Evolutionary conservation across 2,888 invertebrate species (phyloP), one percentile per base, ranked within the genome.

Genomic region (Abrostola triplasia): DNA sequence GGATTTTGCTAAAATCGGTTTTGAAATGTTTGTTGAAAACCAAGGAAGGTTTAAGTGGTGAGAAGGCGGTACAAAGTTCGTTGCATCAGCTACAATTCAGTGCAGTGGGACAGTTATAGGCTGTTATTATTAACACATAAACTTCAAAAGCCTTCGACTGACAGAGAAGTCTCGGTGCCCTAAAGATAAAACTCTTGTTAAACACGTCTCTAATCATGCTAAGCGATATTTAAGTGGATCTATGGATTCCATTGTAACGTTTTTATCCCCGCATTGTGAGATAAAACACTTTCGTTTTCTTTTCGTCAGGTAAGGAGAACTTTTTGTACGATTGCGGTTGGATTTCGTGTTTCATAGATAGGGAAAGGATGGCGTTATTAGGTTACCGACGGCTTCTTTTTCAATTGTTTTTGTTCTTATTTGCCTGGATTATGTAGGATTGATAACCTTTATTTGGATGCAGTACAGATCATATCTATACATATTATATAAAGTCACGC

Each of bases 151-250:
- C 42, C 50, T 58, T 64, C 59, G 64, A 73, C 24, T 24, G 4
- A 24, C 24, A 24, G 24, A 24, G 24, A 24, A 24, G 24, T 24
- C 4, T 24, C 24, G 24, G 4, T 24, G 24, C 24, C 24, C 24
- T 24, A 2, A 24, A 24, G 80, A 79, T 80, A 80, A 78, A 48
- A 47, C 48, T 41, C 67, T 70, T 73, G 77, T 76, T 41, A 40
- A 62, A 68, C 77, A 70, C 40, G 47, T 54, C 40, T 62, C 73
- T 77, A 74, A 77, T 77, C 64, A 54, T 24, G 48, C 64, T 79
- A 80, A 84, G 84, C 79, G 63, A 68, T 59, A 81, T 82, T 79
- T 82, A 82, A 85, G 84, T 84, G 82, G 70, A 64, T 67, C 62
- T 59, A 53, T 52, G 48, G 71, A 82, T 84, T 77, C 79, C 76